A percentile compares a stretch with the other conserved stretches of the same genome.
These are phyloP conservation scores for Phymatocera aterrima DNA, from an alignment of 2,888 invertebrate species.

Conservation along the genomic window DNA sequence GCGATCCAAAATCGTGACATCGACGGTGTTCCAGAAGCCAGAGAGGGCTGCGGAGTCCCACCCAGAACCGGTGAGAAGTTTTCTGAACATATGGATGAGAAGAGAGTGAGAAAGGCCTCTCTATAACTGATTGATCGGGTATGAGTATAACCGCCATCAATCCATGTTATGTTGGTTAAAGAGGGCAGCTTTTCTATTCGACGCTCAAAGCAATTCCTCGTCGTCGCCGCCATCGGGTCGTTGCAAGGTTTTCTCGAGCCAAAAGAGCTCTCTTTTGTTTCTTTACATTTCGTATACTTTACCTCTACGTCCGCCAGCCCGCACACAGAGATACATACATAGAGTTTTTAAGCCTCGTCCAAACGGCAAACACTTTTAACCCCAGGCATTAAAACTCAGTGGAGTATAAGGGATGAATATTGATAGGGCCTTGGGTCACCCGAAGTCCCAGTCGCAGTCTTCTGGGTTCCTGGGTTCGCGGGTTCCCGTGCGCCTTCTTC, in stretches of 20 bases:
- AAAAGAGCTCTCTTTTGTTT: neutral
- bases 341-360: slow-evolving; percentile 32
- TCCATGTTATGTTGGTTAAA: too few relatives aligned
- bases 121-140: slow-evolving; percentile 60
- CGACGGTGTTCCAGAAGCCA: too few relatives aligned
- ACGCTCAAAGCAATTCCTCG: slow-evolving; percentile 39
- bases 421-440: slow-evolving; percentile 36
- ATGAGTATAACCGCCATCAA: slow-evolving; percentile 59
- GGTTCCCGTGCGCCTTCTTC: neutral
- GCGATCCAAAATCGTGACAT: too few relatives aligned
- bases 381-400: slow-evolving; percentile 46
- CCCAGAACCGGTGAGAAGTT: too few relatives aligned
- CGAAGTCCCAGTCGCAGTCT: neutral
- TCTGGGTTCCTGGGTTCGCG: neutral
- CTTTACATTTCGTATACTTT: slow-evolving; percentile 14
- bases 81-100: too few relatives aligned
- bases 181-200: too few relatives aligned
- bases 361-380: slow-evolving; percentile 44
- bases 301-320: too few relatives aligned
- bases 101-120: too few relatives aligned
- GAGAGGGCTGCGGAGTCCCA: too few relatives aligned
- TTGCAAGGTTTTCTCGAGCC: neutral
- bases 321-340: neutral
- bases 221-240: neutral
- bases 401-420: slow-evolving; percentile 47